A percentile compares a stretch with the other conserved stretches of the same genome.
phyloP scores from a whole-genome alignment of 2,797 vertebrate genomes.

The Rousettus madagascariensis region DNA sequence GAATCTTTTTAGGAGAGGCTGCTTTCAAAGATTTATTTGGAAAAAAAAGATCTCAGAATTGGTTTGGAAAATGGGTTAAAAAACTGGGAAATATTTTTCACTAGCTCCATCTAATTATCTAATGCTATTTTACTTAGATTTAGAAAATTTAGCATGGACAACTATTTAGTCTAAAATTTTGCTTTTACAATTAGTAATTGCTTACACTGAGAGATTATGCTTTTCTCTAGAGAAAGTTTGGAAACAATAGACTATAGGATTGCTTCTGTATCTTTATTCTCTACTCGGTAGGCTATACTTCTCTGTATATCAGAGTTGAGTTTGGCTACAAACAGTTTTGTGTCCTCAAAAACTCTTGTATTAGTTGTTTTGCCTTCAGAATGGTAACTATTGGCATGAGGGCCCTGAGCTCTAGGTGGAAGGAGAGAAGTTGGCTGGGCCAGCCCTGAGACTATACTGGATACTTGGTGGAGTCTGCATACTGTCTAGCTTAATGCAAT shows the following conservation, averaged over 20 bases:
- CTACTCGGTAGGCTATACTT: neutral
- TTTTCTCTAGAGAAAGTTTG: neutral
- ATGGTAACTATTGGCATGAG: neutral
- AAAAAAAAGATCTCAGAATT: neutral
- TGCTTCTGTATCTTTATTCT: neutral
- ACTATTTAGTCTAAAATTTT: conserved; percentile 10
- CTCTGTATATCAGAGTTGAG: neutral
- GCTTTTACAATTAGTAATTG: neutral
- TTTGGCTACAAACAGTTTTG: neutral
- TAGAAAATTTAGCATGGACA: neutral
- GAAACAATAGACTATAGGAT: neutral
- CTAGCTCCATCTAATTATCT: neutral
- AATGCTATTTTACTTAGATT: neutral
- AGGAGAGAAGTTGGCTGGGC: neutral
- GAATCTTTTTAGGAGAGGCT: neutral
- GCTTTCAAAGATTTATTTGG: conserved; percentile 15
- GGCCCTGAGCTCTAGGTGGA: neutral
- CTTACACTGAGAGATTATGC: neutral
- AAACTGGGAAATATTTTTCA: neutral
- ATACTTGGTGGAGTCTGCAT: neutral
- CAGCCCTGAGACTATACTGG: neutral
- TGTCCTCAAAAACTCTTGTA: neutral
- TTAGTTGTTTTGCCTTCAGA: neutral
- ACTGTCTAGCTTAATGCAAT: neutral
- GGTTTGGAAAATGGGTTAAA: conserved; percentile 19